These are phyloP conservation scores for Tenthredo amoena DNA, from an alignment of 2,888 invertebrate genomes.

Conservation along the genomic window DNA sequence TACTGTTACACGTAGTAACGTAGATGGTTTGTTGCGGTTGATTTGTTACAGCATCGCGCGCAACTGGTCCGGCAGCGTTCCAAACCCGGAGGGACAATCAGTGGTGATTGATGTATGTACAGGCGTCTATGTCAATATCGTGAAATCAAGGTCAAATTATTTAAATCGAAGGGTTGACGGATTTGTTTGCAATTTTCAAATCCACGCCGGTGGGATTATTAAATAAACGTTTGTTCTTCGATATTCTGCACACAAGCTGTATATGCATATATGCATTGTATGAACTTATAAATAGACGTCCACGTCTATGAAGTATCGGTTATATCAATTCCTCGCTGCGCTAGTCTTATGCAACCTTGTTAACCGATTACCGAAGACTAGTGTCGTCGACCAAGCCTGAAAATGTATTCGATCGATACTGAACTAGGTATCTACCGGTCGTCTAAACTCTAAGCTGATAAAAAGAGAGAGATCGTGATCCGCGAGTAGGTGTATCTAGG, in stretches of 20 bases:
- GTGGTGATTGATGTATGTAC: slow-evolving; percentile 31
- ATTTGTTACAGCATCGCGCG: slow-evolving; percentile 40
- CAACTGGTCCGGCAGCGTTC: slow-evolving; percentile 39
- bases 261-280: background rate
- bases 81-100: slow-evolving; percentile 45
- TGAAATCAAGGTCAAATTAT: slow-evolving; percentile 38
- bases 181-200: background rate
- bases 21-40: slow-evolving; percentile 28
- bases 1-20: background rate
- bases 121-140: slow-evolving; percentile 32
- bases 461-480: slow-evolving; percentile 32
- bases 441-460: slow-evolving; percentile 24
- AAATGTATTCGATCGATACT: slow-evolving; percentile 44
- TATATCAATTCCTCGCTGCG: background rate
- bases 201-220: background rate
- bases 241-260: background rate
- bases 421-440: background rate
- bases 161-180: slow-evolving; percentile 22
- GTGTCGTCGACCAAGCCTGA: slow-evolving; percentile 24
- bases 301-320: background rate
- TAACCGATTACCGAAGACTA: slow-evolving; percentile 36
- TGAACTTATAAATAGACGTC: background rate
- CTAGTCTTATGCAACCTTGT: slow-evolving; percentile 35
- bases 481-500: background rate
- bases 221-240: background rate